A percentile compares a stretch with the other conserved stretches of the same genome.
Conservation (phyloP, 1,140 invertebrate genomes). For the Drosophila azteca region DNA sequence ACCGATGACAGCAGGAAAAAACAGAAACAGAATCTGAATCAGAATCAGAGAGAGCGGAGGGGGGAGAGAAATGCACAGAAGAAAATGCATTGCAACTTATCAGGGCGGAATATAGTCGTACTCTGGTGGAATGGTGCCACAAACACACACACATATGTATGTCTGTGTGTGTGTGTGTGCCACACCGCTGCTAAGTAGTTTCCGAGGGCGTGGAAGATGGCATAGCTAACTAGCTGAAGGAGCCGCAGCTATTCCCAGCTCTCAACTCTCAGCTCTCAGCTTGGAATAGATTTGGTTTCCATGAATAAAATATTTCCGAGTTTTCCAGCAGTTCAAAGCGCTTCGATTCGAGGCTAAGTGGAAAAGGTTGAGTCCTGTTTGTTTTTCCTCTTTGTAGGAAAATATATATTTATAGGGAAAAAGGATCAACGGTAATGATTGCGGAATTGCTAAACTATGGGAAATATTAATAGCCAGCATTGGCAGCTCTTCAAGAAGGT, state of each 20-base stretch:
- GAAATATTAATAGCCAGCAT: no score
- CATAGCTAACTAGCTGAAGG: constrained; percentile 69
- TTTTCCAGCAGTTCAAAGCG: constrained; percentile 33
- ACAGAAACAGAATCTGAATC: no score
- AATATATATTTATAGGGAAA: background rate
- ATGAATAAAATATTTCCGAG: constrained; percentile 42
- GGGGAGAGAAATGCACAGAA: constrained; percentile 45
- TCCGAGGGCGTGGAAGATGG: constrained; percentile 61
- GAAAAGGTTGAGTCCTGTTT: constrained; percentile 3
- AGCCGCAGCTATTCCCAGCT: background rate
- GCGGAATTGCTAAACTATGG: no score
- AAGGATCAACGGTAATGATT: no score
- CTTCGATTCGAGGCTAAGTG: constrained; percentile 4
- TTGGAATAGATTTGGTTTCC: constrained; percentile 41
- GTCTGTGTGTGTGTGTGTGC: constrained; percentile 27
- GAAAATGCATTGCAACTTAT: constrained; percentile 44
- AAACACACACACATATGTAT: background rate
- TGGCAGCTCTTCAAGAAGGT: no score
- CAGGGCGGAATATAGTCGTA: constrained; percentile 32
- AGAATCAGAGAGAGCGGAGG: constrained; percentile 26
- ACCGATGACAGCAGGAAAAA: no score
- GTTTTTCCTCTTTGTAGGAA: constrained; percentile 4
- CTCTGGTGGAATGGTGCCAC: no score
- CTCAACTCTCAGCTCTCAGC: constrained; percentile 45
- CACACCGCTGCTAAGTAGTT: constrained; percentile 48